Evolutionary conservation across 2,797 vertebrate species (phyloP).

Genomic region (Podarcis lilfordi): DNA sequence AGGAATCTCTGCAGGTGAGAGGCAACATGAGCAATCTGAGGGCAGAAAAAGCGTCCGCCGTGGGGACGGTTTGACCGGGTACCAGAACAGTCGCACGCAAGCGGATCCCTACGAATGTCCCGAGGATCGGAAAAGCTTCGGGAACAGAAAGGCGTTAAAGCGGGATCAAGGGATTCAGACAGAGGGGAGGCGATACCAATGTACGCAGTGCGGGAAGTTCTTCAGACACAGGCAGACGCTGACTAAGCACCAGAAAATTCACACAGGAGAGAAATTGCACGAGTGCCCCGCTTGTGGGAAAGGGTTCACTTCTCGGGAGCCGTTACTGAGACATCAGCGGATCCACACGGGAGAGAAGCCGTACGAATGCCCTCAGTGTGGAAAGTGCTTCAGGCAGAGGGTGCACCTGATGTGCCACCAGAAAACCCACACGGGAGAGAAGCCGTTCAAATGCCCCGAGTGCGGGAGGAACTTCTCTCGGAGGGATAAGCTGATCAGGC

Average conservation of each 20-base stretch:
- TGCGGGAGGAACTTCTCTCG: constrained; percentile 28
- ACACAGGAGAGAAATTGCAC: constrained; percentile 43
- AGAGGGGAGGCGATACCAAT: constrained; percentile 50
- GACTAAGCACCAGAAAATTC: constrained; percentile 45
- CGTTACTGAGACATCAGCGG: constrained; percentile 42
- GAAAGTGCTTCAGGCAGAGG: constrained; percentile 26
- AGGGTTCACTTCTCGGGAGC: constrained; percentile 36
- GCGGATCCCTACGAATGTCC: neutral
- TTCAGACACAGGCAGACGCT: constrained; percentile 40
- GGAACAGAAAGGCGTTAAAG: constrained; percentile 20
- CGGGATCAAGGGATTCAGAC: constrained; percentile 80
- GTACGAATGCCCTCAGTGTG: constrained; percentile 8
- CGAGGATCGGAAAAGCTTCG: constrained; percentile 60
- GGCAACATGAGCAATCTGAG: constrained; percentile 76
- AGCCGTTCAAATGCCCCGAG: constrained; percentile 15
- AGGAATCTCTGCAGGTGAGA: constrained; percentile 64
- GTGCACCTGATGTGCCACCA: constrained; percentile 20
- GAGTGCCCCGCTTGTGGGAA: constrained; percentile 40
- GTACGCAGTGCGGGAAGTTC: constrained; percentile 42
- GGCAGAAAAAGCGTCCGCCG: neutral
- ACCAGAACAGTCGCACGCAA: neutral
- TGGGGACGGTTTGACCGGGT: neutral
- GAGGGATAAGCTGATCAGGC: constrained; percentile 18
- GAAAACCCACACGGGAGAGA: constrained; percentile 21
- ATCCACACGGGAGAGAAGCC: constrained; percentile 51